Base-by-base conservation (phyloP, 2,797 vertebrate species). In the Pterois miles region DNA sequence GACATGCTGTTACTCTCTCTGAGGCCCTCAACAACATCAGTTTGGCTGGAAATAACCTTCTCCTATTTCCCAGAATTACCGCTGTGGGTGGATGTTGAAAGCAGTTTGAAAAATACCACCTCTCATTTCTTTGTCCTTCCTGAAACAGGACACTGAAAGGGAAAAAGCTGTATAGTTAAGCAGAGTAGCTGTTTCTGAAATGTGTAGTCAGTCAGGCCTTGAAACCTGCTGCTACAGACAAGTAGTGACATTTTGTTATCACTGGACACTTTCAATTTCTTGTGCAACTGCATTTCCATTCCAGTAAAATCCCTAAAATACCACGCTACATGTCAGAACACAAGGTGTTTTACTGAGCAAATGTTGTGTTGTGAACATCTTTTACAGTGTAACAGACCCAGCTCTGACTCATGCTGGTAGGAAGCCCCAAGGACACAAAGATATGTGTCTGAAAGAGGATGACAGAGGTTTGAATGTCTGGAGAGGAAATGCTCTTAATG, bases 31-130 rank as follows among this genome's bases (percentile, higher is more conserved):
- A 77, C 54, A 87, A 81, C 87, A 88, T 83, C 78, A 79, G 69
- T 71, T 76, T 80, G 65, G 79, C 81, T 89, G 74, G 64, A 88
- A 90, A 86, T 78, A 83, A 65, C 48, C 5, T 4, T 78, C 71
- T 89, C 69, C 65, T 78, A 48, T 89, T 89, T 90, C 81, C 65
- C 68, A 48, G 80, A 80, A 84, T 78, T 78, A 76, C 14, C 1
- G 4, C 60, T 2, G 56, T 83, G 83, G 85, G 81, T 89, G 82
- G 81, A 76, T 74, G 76, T 70, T 78, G 71, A 84, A 84, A 87
- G 81, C 76, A 18, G 56, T 74, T 85, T 74, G 65, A 81, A 76
- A 85, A 86, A 75, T 63, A 76, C 50, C 71, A 76, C 78, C 73
- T 81, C 70, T 82, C 46, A 20, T 64, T 66, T 83, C 79, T 86